Conservation (phyloP, 2,888 invertebrate genomes). For the Plagodis dolabraria region DNA sequence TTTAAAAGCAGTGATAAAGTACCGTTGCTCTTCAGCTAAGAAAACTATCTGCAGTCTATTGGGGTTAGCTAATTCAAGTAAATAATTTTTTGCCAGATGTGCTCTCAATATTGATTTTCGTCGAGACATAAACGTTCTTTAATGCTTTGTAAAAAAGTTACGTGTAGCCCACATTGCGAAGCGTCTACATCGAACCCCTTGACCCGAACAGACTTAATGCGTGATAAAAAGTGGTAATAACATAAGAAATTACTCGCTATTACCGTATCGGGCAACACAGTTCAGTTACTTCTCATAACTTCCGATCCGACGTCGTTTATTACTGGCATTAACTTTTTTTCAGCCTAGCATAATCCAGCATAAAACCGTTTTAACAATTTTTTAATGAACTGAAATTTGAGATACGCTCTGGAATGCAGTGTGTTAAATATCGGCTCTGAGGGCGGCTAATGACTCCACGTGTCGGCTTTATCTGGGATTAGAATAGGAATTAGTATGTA, state of each 20-base stretch:
- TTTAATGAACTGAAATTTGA: slow-evolving; percentile 47
- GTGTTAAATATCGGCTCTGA: slow-evolving; percentile 23
- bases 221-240: slow-evolving; percentile 31
- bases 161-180: slow-evolving; percentile 20
- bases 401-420: slow-evolving; percentile 48
- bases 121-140: slow-evolving; percentile 4
- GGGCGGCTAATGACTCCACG: slow-evolving; percentile 42
- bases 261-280: slow-evolving; percentile 38
- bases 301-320: slow-evolving; percentile 48
- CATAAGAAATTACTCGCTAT: slow-evolving; percentile 35
- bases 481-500: slow-evolving; percentile 17
- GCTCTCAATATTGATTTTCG: slow-evolving; percentile 28
- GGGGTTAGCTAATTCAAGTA: slow-evolving; percentile 69
- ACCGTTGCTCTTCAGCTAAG: slow-evolving; percentile 58
- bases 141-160: slow-evolving; percentile 6
- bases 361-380: slow-evolving; percentile 52
- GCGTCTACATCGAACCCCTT: slow-evolving; percentile 24
- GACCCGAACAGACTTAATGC: slow-evolving; percentile 19
- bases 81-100: slow-evolving; percentile 63
- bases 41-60: slow-evolving; percentile 56
- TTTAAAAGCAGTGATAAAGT: slow-evolving; percentile 77
- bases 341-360: slow-evolving; percentile 31
- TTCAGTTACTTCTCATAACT: slow-evolving; percentile 47
- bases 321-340: slow-evolving; percentile 51
- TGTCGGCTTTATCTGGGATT: slow-evolving; percentile 22